A percentile compares a stretch with the other conserved stretches of the same genome.
phyloP scores from a whole-genome alignment of 2,797 vertebrate species.

The Sphaeramia orbicularis region DNA sequence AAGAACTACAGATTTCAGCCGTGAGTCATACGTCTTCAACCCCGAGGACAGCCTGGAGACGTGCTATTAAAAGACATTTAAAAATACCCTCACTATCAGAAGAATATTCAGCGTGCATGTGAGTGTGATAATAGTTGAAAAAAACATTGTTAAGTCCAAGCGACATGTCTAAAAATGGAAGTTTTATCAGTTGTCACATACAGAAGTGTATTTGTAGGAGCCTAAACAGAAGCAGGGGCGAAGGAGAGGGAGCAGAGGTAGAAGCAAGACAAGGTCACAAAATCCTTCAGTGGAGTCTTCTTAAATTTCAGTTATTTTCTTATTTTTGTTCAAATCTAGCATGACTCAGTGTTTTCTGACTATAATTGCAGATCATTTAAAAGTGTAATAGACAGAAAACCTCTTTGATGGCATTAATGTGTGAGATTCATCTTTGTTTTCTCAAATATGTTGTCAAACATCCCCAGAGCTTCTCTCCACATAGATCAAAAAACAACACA shows the following conservation, averaged over 20 bases:
- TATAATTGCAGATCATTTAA: no score
- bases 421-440: no score
- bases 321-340: not conserved
- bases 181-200: slow-evolving; percentile 8
- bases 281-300: slow-evolving; percentile 1
- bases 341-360: no score
- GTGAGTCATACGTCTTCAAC: not conserved
- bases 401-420: no score
- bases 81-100: not conserved
- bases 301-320: not conserved
- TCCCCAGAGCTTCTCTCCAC: no score
- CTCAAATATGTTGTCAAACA: no score
- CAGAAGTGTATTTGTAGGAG: slow-evolving; percentile 3
- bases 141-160: not conserved
- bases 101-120: not conserved
- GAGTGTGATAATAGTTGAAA: slow-evolving; percentile 8
- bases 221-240: slow-evolving; percentile 6
- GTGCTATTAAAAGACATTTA: not conserved
- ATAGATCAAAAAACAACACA: no score
- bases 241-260: not conserved
- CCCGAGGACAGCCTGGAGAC: not conserved
- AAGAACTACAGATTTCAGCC: no score
- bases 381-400: no score
- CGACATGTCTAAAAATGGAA: slow-evolving; percentile 19
- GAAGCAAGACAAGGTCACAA: slow-evolving; percentile 12